phyloP scores from a whole-genome alignment of 2,113 vertebrate species.

The Seriola rivoliana region DNA sequence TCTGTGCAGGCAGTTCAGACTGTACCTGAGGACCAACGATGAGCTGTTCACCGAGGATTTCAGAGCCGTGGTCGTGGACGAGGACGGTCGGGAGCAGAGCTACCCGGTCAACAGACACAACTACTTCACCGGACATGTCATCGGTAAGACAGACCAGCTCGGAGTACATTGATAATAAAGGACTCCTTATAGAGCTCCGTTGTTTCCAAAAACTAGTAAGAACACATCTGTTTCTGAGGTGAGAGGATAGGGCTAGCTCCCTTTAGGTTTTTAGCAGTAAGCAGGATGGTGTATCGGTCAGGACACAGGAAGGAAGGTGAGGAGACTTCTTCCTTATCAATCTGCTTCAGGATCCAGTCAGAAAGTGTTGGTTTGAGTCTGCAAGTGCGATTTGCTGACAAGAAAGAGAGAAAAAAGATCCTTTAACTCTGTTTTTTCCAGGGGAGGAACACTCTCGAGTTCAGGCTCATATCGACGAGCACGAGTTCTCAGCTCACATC shows the following conservation, averaged over 20 bases:
- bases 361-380: too few relatives aligned
- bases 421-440: conserved; percentile 63
- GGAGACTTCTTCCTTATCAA: too few relatives aligned
- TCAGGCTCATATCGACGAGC: conserved; percentile 92
- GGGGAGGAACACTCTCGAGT: conserved; percentile 95
- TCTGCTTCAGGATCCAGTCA: too few relatives aligned
- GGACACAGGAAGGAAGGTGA: too few relatives aligned
- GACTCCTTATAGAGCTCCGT: too few relatives aligned
- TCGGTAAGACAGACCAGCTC: conserved; percentile 85
- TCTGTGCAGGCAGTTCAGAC: conserved; percentile 88
- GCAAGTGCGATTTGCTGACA: not conserved
- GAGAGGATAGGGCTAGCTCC: too few relatives aligned
- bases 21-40: conserved; percentile 93
- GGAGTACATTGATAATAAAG: not conserved
- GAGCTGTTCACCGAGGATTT: conserved; percentile 93
- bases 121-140: conserved; percentile 94
- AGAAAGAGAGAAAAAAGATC: too few relatives aligned
- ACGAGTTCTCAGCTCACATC: conserved; percentile 93
- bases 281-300: too few relatives aligned
- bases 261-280: too few relatives aligned
- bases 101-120: conserved; percentile 89
- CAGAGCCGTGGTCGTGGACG: conserved; percentile 87
- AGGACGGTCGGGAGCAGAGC: conserved; percentile 83
- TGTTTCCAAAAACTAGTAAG: too few relatives aligned
- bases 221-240: too few relatives aligned